Percentiles rank a stretch among this genome's conserved stretches.
Conservation (phyloP, 1,140 invertebrate genomes). For the Gonioctena quinquepunctata region DNA sequence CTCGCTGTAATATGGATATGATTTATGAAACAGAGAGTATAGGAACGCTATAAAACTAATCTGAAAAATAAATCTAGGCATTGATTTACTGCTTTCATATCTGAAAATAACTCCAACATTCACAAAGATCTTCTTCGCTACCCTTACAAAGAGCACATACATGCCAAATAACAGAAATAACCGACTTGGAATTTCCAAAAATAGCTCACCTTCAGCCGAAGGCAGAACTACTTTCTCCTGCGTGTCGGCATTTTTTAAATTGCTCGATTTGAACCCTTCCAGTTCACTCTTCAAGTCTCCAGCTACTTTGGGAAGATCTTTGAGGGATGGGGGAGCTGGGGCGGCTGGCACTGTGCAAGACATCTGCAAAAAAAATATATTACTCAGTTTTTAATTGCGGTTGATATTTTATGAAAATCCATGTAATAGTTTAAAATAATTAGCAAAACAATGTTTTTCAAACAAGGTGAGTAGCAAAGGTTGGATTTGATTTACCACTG, state of each 20-base stretch:
- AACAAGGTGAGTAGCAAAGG: too few relatives aligned
- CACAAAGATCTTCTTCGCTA: not conserved
- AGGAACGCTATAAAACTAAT: too few relatives aligned
- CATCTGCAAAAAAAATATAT: slow-evolving; percentile 45
- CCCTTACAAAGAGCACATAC: not conserved
- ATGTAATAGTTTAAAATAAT: too few relatives aligned
- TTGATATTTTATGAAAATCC: too few relatives aligned
- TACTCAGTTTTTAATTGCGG: too few relatives aligned
- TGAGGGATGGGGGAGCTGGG: slow-evolving; percentile 73
- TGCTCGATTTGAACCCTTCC: slow-evolving; percentile 81
- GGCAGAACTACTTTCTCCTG: slow-evolving; percentile 87
- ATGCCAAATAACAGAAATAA: not conserved
- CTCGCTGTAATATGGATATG: too few relatives aligned
- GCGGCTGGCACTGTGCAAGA: slow-evolving; percentile 46
- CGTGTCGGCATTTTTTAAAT: slow-evolving; percentile 82
- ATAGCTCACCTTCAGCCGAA: slow-evolving; percentile 77
- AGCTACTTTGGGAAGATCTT: slow-evolving; percentile 88
- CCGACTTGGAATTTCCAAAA: not conserved
- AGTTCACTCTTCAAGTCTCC: slow-evolving; percentile 85
- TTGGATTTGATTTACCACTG: too few relatives aligned
- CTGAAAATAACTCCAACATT: not conserved
- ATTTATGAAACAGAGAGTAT: too few relatives aligned
- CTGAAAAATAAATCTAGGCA: too few relatives aligned
- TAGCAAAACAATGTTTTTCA: too few relatives aligned
- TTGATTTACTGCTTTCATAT: too few relatives aligned